phyloP scores from a whole-genome alignment of 2,888 invertebrate species.

The Andrena bucephala region DNA sequence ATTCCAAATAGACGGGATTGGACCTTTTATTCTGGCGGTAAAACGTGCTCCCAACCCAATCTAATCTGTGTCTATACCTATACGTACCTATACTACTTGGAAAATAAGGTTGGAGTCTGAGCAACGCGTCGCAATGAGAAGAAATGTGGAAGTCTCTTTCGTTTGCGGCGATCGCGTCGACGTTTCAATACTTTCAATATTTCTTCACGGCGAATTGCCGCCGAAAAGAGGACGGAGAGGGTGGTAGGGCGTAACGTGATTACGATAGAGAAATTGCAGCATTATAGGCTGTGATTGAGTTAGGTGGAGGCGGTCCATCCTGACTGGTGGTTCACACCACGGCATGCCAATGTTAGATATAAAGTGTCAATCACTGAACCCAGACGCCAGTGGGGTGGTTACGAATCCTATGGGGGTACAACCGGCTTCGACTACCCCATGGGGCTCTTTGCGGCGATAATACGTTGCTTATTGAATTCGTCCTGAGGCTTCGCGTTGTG shows the following conservation, averaged over 20 bases:
- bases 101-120: background rate
- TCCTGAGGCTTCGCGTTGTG: slow-evolving; percentile 51
- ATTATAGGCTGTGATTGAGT: slow-evolving; percentile 84
- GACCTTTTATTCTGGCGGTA: too few species aligned
- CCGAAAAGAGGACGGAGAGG: slow-evolving; percentile 69
- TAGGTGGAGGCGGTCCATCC: slow-evolving; percentile 78
- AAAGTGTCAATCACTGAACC: slow-evolving; percentile 82
- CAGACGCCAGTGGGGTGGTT: slow-evolving; percentile 67
- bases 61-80: too few species aligned
- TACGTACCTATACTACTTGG: too few species aligned
- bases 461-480: slow-evolving; percentile 80
- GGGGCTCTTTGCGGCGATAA: slow-evolving; percentile 79
- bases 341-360: slow-evolving; percentile 78
- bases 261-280: slow-evolving; percentile 84
- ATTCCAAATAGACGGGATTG: too few species aligned
- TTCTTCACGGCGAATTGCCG: slow-evolving; percentile 62
- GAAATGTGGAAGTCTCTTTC: background rate
- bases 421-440: slow-evolving; percentile 58
- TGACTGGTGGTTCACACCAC: slow-evolving; percentile 72
- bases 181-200: slow-evolving; percentile 75
- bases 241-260: slow-evolving; percentile 79
- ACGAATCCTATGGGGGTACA: slow-evolving; percentile 60
- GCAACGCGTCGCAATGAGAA: background rate
- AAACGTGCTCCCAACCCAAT: too few species aligned
- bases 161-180: slow-evolving; percentile 40